These are phyloP conservation scores for Tortrix viridana DNA, from an alignment of 2,888 invertebrate species.

Conservation along the genomic window DNA sequence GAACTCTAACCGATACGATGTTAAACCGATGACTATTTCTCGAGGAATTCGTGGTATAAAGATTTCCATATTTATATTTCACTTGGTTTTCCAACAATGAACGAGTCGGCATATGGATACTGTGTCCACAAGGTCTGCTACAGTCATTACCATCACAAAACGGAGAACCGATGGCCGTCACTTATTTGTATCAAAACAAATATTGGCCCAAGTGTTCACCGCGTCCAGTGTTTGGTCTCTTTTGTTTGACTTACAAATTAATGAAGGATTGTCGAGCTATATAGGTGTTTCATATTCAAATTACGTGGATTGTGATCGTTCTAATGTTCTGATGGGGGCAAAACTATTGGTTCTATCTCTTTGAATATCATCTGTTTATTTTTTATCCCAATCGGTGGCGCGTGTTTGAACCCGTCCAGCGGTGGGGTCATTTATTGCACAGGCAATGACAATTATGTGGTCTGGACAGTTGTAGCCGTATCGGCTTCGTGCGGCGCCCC, in stretches of 20 bases:
- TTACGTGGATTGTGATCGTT: slow-evolving; percentile 50
- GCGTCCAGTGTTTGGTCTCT: slow-evolving; percentile 74
- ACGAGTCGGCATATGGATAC: slow-evolving; percentile 51
- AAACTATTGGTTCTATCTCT: slow-evolving; percentile 22
- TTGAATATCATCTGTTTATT: slow-evolving; percentile 26
- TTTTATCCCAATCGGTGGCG: slow-evolving; percentile 17
- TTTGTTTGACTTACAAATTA: slow-evolving; percentile 76
- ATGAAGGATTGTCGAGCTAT: slow-evolving; percentile 74
- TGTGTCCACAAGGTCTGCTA: slow-evolving; percentile 67
- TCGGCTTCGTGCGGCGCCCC: slow-evolving; percentile 50
- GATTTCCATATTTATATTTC: slow-evolving; percentile 52
- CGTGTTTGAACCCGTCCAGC: slow-evolving; percentile 26
- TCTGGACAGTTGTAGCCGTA: slow-evolving; percentile 51
- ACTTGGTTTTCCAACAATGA: slow-evolving; percentile 53
- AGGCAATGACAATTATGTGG: slow-evolving; percentile 47
- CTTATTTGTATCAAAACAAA: slow-evolving; percentile 79
- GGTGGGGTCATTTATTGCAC: slow-evolving; percentile 39
- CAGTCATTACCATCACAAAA: slow-evolving; percentile 80
- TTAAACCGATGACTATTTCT: slow-evolving; percentile 30
- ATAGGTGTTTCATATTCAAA: slow-evolving; percentile 60
- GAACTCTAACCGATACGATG: slow-evolving; percentile 39
- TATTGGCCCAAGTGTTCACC: slow-evolving; percentile 78
- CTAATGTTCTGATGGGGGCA: slow-evolving; percentile 51
- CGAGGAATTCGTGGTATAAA: slow-evolving; percentile 28
- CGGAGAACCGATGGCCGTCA: slow-evolving; percentile 74